Percentiles rank a stretch among this genome's conserved stretches.
Conservation (phyloP, 2,113 vertebrate genomes). For the Sphaerodactylus townsendi region DNA sequence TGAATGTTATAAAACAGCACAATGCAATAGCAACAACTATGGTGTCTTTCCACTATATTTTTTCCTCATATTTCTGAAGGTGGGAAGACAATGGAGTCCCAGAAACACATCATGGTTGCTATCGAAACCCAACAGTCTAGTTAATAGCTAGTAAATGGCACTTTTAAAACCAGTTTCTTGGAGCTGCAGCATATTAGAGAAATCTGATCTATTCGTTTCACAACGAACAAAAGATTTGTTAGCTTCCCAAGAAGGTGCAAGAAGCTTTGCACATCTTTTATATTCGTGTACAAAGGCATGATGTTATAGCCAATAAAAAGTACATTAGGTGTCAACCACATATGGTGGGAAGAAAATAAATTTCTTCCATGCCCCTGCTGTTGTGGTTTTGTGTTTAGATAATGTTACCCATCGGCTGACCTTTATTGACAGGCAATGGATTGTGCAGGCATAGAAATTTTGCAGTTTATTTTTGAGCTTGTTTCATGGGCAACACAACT, state of each 20-base stretch:
- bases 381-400: rapidly evolving
- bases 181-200: neutral
- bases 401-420: neutral
- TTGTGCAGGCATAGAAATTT: conserved; percentile 29
- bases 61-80: neutral
- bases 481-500: neutral
- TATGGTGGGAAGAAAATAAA: conserved; percentile 34
- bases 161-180: neutral
- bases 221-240: conserved; percentile 21
- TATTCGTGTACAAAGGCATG: conserved; percentile 29
- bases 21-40: neutral
- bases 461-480: neutral
- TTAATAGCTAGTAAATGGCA: neutral
- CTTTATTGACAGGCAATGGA: conserved; percentile 4
- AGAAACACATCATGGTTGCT: neutral
- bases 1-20: neutral
- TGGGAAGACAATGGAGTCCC: neutral
- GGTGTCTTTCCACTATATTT: neutral
- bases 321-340: conserved; percentile 22
- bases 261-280: neutral
- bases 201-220: neutral
- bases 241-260: conserved; percentile 43
- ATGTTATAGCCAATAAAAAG: conserved; percentile 56
- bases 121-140: neutral
- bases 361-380: conserved; percentile 41